Base-by-base conservation (phyloP, 1,140 invertebrate genomes). In the Idris sp. region DNA sequence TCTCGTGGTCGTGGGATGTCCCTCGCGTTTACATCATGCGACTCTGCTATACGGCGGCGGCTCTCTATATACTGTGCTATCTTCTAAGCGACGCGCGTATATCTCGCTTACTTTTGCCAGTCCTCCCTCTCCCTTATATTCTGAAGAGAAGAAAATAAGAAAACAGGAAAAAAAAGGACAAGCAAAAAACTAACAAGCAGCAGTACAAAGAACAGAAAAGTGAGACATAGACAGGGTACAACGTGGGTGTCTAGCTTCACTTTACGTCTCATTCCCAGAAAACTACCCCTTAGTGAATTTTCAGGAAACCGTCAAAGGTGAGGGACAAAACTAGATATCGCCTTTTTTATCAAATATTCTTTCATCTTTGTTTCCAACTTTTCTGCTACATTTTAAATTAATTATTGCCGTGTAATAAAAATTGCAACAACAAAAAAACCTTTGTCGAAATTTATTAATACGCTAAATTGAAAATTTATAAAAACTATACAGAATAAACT, bases 1-100 rank as follows among this genome's bases (percentile, higher is more conserved):
- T 74, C 71, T 65, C 53, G 43, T 51, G 68, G 44, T 73, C 61
- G 69, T 73, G 69, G 69, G 69, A 65, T 40, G 69, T 65, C 48
- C 56, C 56, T 54, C 68, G 68, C 58, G 68, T 72, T 72, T 72
- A 73, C 69, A 73, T 56, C 69, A 59, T 73, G 51, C 68, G 68
- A 64, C 67, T 2, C 58, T 36, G 76, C 69, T 71, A 74, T 64
- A 44, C 46, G 68, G 64, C 76, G 48, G 38, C 49, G 61, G 46
- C 16, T n/a, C n/a, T n/a, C 49, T 40, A 38, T 64, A 65, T 58
- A 59, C 38, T n/a, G 46, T 15, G 51, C 36, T 58, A 65, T 74
- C 31, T n/a, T 2, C 3, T 9, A 7, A 13, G 13, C 4, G 51
- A 58, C 53, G 64, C 64, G 49, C 59, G 69, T 59, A 53, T 71